Evolutionary conservation across 2,888 invertebrate species (phyloP).

Genomic region (Cabera pusaria): DNA sequence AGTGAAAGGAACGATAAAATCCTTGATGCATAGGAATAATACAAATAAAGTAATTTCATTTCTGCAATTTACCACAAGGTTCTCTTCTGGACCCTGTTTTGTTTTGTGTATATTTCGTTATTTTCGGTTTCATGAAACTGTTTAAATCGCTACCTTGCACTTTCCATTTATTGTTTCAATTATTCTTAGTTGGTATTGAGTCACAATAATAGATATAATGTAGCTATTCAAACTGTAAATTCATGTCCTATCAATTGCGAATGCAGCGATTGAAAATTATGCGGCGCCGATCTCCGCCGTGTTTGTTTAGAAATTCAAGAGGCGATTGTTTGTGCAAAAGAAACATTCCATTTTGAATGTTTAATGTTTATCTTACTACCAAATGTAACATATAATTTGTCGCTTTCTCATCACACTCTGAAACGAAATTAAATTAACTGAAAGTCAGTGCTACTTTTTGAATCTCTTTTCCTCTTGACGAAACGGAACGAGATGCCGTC

Average conservation of each 20-base stretch:
- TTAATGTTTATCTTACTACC: slow-evolving; percentile 36
- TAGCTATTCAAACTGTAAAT: too few species aligned
- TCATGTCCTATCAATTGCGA: too few species aligned
- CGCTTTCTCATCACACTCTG: slow-evolving; percentile 42
- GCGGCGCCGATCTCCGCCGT: slow-evolving; percentile 30
- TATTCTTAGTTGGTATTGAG: too few species aligned
- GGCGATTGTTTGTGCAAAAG: slow-evolving; percentile 36
- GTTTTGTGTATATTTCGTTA: too few species aligned
- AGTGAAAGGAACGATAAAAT: slow-evolving; percentile 29
- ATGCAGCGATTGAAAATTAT: slow-evolving; percentile 26
- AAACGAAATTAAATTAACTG: slow-evolving; percentile 31
- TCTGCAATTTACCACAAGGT: slow-evolving; percentile 3
- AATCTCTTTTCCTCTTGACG: slow-evolving; percentile 13
- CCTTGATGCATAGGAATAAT: slow-evolving; percentile 27
- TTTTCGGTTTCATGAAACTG: too few species aligned
- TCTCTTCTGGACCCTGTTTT: not conserved
- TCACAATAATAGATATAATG: too few species aligned
- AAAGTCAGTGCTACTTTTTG: slow-evolving; percentile 25
- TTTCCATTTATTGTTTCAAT: too few species aligned
- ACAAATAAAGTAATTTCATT: too few species aligned
- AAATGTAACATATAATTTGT: slow-evolving; percentile 43
- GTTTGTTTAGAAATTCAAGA: slow-evolving; percentile 45
- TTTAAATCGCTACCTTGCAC: too few species aligned
- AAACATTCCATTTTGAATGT: slow-evolving; percentile 37
- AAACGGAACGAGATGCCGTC: slow-evolving; percentile 15